Conservation (phyloP, 2,797 vertebrate genomes). For the Pangasius sanitwongsei region DNA sequence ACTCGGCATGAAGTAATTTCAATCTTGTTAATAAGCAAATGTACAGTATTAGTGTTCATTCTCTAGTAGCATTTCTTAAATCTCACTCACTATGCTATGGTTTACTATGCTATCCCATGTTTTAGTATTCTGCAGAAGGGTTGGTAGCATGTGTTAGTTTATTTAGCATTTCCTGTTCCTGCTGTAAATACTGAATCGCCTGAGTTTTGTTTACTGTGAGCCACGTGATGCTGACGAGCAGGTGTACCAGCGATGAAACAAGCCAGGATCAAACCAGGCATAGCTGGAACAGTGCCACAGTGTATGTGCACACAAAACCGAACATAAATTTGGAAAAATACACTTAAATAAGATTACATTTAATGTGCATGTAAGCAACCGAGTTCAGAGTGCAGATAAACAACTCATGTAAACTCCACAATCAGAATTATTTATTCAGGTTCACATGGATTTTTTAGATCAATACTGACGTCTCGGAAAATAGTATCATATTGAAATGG, state of each 20-base stretch:
- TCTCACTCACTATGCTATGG: background rate
- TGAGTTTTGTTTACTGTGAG: conserved; percentile 8
- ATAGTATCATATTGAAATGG: background rate
- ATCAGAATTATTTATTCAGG: background rate
- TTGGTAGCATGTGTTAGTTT: background rate
- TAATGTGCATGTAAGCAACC: background rate
- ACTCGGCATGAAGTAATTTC: background rate
- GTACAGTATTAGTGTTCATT: background rate
- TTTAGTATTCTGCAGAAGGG: background rate
- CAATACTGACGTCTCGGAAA: background rate
- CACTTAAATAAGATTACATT: background rate
- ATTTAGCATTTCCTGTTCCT: conserved; percentile 7
- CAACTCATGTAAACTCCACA: background rate
- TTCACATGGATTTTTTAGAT: background rate
- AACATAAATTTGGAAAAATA: background rate
- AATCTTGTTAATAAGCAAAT: background rate
- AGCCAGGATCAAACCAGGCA: conserved; percentile 19
- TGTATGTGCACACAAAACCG: background rate
- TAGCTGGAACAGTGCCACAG: background rate
- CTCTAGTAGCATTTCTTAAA: no score
- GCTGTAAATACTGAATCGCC: conserved; percentile 12
- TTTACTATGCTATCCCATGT: background rate
- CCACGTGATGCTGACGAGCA: conserved; percentile 14
- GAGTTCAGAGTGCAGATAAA: background rate
- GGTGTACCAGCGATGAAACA: background rate